A percentile compares a stretch with the other conserved stretches of the same genome.
Conservation (phyloP, 2,113 vertebrate genomes). For the Odontophorus gujanensis region DNA sequence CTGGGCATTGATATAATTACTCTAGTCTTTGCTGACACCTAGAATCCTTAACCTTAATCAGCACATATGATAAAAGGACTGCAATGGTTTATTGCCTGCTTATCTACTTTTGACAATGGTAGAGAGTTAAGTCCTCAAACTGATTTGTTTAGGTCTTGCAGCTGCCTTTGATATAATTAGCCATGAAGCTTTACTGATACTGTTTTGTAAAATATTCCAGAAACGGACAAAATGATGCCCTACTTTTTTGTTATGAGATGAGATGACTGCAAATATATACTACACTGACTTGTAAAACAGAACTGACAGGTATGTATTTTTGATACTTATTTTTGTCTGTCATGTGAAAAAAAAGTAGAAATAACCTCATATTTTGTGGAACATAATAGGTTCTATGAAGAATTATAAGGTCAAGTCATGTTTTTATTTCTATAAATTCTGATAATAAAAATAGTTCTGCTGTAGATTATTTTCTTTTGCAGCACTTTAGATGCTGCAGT, state of each 20-base stretch:
- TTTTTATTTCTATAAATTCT: background rate
- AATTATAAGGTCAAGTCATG: background rate
- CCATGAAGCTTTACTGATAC: background rate
- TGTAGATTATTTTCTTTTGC: background rate
- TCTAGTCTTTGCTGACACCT: background rate
- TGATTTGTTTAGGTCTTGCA: slow-evolving; percentile 35
- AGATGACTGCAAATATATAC: background rate
- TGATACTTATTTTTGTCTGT: background rate
- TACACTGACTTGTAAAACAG: background rate
- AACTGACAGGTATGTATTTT: background rate
- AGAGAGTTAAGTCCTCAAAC: background rate
- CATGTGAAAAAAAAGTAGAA: background rate
- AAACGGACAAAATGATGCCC: background rate
- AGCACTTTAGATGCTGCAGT: background rate
- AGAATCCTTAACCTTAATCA: slow-evolving; percentile 3
- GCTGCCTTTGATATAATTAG: slow-evolving; percentile 27
- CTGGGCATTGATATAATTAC: background rate
- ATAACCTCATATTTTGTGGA: background rate
- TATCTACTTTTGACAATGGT: background rate
- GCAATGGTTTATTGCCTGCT: background rate
- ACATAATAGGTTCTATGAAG: background rate
- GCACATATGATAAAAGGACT: background rate
- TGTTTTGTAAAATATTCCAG: background rate
- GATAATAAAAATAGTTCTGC: background rate
- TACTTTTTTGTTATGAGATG: background rate